Percentiles rank a stretch among this genome's conserved stretches.
These are phyloP conservation scores for Oreochromis aureus DNA, from an alignment of 2,113 vertebrate species.

Conservation along the genomic window DNA sequence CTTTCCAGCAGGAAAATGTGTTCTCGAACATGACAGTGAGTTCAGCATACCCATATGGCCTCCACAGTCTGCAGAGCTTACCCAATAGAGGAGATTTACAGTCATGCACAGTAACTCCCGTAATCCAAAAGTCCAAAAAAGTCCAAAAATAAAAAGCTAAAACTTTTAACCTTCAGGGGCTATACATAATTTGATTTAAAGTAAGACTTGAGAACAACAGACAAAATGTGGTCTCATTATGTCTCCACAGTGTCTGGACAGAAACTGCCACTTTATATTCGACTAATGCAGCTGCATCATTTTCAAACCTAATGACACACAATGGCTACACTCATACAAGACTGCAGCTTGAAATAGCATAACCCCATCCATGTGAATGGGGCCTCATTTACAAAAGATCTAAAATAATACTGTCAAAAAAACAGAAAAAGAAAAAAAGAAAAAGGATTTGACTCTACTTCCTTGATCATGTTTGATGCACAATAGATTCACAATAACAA, in stretches of 20 bases:
- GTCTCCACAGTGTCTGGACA: background rate
- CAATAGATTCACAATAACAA: background rate
- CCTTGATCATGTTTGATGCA: background rate
- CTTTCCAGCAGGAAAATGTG: background rate
- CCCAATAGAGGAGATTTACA: background rate
- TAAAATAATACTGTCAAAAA: background rate
- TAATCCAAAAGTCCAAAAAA: background rate
- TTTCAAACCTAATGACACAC: background rate
- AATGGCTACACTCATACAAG: background rate
- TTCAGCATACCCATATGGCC: background rate
- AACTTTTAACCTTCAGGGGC: background rate
- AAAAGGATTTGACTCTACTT: background rate
- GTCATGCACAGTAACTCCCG: background rate
- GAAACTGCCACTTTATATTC: background rate
- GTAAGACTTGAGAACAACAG: background rate
- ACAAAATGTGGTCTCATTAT: background rate
- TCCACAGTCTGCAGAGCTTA: background rate
- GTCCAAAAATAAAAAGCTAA: background rate
- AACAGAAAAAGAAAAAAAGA: background rate
- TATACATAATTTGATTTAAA: background rate
- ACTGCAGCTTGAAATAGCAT: background rate
- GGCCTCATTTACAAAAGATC: background rate
- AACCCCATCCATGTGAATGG: background rate
- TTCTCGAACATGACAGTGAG: background rate
- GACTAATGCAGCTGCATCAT: background rate